phyloP scores from a whole-genome alignment of 2,113 vertebrate species.

The Pseudorasbora parva region DNA sequence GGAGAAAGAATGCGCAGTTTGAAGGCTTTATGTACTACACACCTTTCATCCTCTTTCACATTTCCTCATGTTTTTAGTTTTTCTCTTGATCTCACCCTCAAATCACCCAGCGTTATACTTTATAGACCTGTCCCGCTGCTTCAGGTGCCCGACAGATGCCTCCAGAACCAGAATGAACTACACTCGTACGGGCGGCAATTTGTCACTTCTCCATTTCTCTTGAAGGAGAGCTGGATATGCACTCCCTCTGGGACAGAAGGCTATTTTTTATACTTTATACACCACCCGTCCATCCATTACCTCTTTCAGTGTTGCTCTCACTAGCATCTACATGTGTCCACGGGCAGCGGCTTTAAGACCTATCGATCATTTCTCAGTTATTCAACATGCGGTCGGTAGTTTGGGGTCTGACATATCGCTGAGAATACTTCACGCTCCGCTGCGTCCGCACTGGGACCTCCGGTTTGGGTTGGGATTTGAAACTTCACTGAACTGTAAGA shows the following conservation, averaged over 20 bases:
- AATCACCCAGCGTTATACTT: constrained; percentile 70
- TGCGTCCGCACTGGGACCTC: neutral
- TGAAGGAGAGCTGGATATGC: constrained; percentile 39
- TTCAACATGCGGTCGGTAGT: neutral
- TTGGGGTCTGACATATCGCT: constrained; percentile 26
- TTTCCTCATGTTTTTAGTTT: constrained; percentile 23
- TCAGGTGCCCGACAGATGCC: constrained; percentile 71
- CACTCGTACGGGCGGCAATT: constrained; percentile 68
- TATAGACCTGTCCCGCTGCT: constrained; percentile 69
- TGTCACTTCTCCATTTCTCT: constrained; percentile 73
- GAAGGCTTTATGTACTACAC: constrained; percentile 62
- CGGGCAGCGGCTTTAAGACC: neutral
- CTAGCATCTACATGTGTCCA: constrained; percentile 16
- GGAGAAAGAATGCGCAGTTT: neutral
- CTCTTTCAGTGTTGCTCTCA: constrained; percentile 41
- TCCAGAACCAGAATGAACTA: constrained; percentile 72
- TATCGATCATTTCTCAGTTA: constrained; percentile 8
- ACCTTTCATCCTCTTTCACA: constrained; percentile 15
- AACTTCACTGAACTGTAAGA: constrained; percentile 3
- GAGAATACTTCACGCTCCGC: neutral
- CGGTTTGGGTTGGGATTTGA: neutral
- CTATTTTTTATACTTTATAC: constrained; percentile 55
- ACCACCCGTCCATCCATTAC: constrained; percentile 57
- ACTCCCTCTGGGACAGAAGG: constrained; percentile 55
- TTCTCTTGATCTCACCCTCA: constrained; percentile 59